Evolutionary conservation across 2,888 invertebrate species (phyloP).

Genomic region (Caradrina clavipalpis): DNA sequence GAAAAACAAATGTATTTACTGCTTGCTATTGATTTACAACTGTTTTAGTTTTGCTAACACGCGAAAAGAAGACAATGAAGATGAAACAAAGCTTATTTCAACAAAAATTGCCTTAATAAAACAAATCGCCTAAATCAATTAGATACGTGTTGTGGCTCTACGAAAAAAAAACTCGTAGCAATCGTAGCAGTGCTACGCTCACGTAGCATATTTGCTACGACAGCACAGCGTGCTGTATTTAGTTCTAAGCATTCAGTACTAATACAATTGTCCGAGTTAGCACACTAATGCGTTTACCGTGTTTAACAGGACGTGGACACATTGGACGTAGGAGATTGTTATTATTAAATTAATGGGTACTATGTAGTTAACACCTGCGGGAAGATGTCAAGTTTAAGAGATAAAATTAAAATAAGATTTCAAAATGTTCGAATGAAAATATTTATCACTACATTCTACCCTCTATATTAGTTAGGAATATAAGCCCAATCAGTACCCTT

Average conservation of each 20-base stretch:
- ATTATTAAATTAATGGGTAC: constrained; percentile 28
- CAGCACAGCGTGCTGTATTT: constrained; percentile 42
- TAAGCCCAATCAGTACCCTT: too few species aligned
- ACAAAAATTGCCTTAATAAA: constrained; percentile 14
- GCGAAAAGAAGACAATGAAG: not conserved
- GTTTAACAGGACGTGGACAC: constrained; percentile 44
- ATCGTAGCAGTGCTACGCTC: constrained; percentile 38
- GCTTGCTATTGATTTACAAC: not conserved
- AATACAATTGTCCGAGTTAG: constrained; percentile 36
- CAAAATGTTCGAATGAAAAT: not conserved
- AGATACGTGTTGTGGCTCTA: constrained; percentile 30
- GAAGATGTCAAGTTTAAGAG: not conserved
- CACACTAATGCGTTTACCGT: constrained; percentile 56
- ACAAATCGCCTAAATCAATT: constrained; percentile 32
- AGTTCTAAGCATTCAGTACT: constrained; percentile 40
- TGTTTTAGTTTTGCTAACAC: not conserved
- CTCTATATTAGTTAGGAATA: too few species aligned
- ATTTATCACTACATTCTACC: too few species aligned
- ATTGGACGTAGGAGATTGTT: constrained; percentile 26
- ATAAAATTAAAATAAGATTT: too few species aligned
- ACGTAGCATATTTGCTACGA: constrained; percentile 55
- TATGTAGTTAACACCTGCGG: not conserved
- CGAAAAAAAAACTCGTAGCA: constrained; percentile 46
- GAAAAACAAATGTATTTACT: too few species aligned
- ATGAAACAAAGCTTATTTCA: constrained; percentile 1